Percentiles rank a stretch among this genome's conserved stretches.
Evolutionary conservation across 92 coral and sea anemone species (phyloP).

Genomic region (Phenganax subtilis): DNA sequence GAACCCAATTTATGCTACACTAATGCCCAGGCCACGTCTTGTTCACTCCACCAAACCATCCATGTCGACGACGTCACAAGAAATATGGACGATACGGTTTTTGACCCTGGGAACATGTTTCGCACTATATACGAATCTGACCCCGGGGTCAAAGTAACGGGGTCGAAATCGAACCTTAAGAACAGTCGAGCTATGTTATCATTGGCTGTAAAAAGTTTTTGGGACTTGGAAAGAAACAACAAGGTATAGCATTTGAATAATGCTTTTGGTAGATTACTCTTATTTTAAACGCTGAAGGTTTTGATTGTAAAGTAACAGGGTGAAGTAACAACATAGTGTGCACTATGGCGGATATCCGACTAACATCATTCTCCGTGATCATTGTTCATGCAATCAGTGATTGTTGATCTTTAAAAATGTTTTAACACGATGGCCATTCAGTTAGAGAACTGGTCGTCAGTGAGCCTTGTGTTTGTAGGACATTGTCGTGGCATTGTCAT

Average conservation of each 20-base stretch:
- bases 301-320: no score
- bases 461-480: constrained; percentile 55
- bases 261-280: no score
- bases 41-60: constrained; percentile 71
- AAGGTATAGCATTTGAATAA: constrained; percentile 49
- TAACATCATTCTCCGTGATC: no score
- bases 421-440: no score
- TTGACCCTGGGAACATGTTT: constrained; percentile 86
- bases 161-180: constrained; percentile 36
- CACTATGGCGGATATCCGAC: no score
- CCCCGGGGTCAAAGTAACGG: constrained; percentile 55
- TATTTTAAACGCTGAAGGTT: no score
- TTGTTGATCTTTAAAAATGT: no score
- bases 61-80: constrained; percentile 60
- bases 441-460: background rate
- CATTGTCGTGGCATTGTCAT: constrained; percentile 72
- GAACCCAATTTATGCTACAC: constrained; percentile 74
- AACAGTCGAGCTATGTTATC: constrained; percentile 77
- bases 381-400: no score
- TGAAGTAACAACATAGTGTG: no score
- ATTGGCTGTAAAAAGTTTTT: constrained; percentile 67
- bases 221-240: constrained; percentile 67
- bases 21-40: constrained; percentile 62
- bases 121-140: constrained; percentile 81
- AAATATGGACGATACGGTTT: constrained; percentile 72